phyloP scores from a whole-genome alignment of 2,888 invertebrate species.

The Eristalinus sepulchralis region DNA sequence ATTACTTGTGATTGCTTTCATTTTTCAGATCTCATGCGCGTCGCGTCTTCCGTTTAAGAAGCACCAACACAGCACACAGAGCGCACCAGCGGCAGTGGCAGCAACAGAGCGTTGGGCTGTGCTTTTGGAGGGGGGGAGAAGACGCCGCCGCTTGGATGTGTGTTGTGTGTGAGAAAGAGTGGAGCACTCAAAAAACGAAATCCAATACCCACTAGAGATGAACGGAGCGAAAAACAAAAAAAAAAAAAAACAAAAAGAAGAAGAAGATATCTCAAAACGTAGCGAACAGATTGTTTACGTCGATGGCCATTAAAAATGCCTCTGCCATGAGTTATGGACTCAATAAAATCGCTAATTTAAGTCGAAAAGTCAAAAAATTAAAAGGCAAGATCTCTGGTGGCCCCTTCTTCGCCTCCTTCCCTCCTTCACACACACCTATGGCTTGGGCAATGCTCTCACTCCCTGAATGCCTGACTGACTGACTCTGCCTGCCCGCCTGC shows the following conservation, averaged over 20 bases:
- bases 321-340: slow-evolving; percentile 42
- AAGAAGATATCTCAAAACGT: slow-evolving; percentile 27
- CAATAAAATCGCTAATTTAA: slow-evolving; percentile 57
- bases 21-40: slow-evolving; percentile 6
- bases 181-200: neutral
- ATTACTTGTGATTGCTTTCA: slow-evolving; percentile 43
- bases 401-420: neutral
- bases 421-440: neutral
- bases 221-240: neutral
- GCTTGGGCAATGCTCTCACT: too few species aligned
- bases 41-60: too few species aligned
- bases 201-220: neutral
- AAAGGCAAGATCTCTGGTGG: slow-evolving; percentile 16
- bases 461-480: neutral
- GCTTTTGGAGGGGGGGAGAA: neutral
- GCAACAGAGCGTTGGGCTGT: neutral
- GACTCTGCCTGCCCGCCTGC: neutral
- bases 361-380: slow-evolving; percentile 33
- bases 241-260: neutral
- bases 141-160: too few species aligned
- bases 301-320: slow-evolving; percentile 49
- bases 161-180: neutral
- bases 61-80: too few species aligned
- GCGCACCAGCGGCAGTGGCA: too few species aligned
- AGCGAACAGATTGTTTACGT: slow-evolving; percentile 52